Evolutionary conservation across 2,113 vertebrate species (phyloP), one percentile per base, ranked within the genome.

Genomic region (Lepidothrix coronata): DNA sequence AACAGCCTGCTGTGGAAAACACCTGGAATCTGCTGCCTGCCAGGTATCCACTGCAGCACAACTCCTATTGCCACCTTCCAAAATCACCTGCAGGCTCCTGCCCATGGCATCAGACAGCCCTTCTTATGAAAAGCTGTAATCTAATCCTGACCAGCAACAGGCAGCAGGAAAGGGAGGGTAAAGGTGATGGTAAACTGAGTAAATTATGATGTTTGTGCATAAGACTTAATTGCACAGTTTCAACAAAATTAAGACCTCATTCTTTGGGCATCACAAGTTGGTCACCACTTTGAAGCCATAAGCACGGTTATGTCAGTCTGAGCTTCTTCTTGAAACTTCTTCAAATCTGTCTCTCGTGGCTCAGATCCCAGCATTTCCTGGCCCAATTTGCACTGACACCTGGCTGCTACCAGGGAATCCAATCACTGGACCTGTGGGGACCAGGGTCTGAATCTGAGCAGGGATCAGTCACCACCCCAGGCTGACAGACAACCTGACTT

Each of bases 31-130:
- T 62, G 37, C 70, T 78, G 65, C 78, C 65, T 51, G 35, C 33
- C 28, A 27, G 51, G 28, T 6, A 22, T 2, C 23, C 51, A 12
- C 24, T 58, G n/a, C 46, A 33, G 37, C 65, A 62, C 57, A 66
- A 62, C 19, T 44, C 30, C 51, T 59, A 12, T n/a, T 7, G 9
- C 30, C 7, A 7, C 49, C 54, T 39, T 20, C 14, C 46, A 30
- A 41, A 49, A 39, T 3, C 20, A 13, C 18, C 61, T 20, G 39
- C 73, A 58, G 66, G 30, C 14, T 75, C 66, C 70, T n/a, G 25
- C 39, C 58, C 5, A 0, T 2, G 4, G 2, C 9, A 8, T 52
- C 78, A 72, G 22, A 33, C 58, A 70, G 41, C 4, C 22, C 14
- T 16, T 73, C 59, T 37, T 7, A 49, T 0, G 1, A 43, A 91